phyloP scores from a whole-genome alignment of 2,797 vertebrate species.

The Craterocephalus amniculus region DNA sequence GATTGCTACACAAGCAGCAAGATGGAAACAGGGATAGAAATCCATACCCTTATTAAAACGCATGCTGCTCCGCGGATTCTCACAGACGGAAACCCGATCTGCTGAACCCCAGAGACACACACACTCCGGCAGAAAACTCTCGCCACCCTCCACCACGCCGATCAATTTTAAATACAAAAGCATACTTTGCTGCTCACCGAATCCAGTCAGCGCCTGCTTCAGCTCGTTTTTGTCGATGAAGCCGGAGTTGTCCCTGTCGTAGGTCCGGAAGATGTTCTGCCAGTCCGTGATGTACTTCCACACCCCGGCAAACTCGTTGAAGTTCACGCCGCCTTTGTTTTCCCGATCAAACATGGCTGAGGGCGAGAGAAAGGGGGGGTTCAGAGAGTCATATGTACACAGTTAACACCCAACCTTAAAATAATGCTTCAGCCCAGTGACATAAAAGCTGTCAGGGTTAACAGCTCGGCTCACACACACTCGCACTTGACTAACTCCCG shows the following conservation, averaged over 20 bases:
- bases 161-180: conserved; percentile 24
- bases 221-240: conserved; percentile 98
- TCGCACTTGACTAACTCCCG: conserved; percentile 39
- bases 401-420: not conserved
- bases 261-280: conserved; percentile 98
- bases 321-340: conserved; percentile 97
- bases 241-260: conserved; percentile 97
- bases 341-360: conserved; percentile 99
- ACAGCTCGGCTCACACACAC: not conserved
- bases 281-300: conserved; percentile 99
- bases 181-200: conserved; percentile 88
- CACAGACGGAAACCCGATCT: conserved; percentile 36
- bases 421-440: not conserved
- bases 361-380: conserved; percentile 18
- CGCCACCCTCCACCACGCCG: conserved; percentile 44
- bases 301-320: conserved; percentile 96
- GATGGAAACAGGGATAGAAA: not conserved
- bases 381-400: not conserved
- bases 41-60: not conserved
- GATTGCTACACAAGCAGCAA: conserved; percentile 1
- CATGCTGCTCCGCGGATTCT: conserved; percentile 7
- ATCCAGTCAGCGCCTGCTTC: conserved; percentile 96
- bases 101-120: conserved; percentile 16
- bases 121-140: conserved; percentile 5
- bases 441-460: conserved; percentile 15